Conservation (phyloP, 2,113 vertebrate species). For the Ophthalmolycus amberensis region DNA sequence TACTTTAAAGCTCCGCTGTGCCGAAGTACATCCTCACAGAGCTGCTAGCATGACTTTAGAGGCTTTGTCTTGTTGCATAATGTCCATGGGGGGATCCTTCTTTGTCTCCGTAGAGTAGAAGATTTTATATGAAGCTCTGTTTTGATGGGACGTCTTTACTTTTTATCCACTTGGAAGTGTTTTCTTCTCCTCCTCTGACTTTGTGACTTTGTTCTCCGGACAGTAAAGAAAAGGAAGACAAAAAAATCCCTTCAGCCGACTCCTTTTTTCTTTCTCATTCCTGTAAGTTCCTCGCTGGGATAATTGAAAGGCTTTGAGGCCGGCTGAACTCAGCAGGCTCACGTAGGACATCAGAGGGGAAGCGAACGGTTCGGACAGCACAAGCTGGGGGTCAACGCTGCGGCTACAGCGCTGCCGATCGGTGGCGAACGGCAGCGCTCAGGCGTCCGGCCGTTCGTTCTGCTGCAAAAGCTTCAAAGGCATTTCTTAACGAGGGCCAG, state of each 20-base stretch:
- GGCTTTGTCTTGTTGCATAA: too few species aligned
- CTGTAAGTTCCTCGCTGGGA: conserved; percentile 31
- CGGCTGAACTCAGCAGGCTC: conserved; percentile 38
- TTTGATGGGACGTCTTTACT: conserved; percentile 1
- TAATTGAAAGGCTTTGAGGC: conserved; percentile 69
- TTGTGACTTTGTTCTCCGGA: background rate
- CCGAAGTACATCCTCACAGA: background rate
- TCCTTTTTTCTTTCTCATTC: conserved; percentile 6
- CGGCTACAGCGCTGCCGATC: conserved; percentile 9
- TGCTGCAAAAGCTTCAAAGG: conserved; percentile 55
- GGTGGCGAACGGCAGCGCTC: conserved; percentile 13
- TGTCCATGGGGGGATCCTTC: too few species aligned
- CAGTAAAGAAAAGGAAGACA: conserved; percentile 1
- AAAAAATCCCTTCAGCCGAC: conserved; percentile 22
- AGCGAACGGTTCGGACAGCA: background rate
- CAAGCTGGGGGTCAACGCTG: conserved; percentile 36
- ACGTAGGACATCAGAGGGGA: conserved; percentile 53
- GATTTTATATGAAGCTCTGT: background rate
- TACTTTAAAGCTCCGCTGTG: background rate
- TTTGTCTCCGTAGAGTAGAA: background rate
- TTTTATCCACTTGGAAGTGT: background rate
- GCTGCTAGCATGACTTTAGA: too few species aligned
- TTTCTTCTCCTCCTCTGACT: conserved; percentile 1
- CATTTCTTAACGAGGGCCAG: conserved; percentile 65
- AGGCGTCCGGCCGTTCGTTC: conserved; percentile 41